Conservation (phyloP, 2,113 vertebrate species). For the Atrichornis clamosus region DNA sequence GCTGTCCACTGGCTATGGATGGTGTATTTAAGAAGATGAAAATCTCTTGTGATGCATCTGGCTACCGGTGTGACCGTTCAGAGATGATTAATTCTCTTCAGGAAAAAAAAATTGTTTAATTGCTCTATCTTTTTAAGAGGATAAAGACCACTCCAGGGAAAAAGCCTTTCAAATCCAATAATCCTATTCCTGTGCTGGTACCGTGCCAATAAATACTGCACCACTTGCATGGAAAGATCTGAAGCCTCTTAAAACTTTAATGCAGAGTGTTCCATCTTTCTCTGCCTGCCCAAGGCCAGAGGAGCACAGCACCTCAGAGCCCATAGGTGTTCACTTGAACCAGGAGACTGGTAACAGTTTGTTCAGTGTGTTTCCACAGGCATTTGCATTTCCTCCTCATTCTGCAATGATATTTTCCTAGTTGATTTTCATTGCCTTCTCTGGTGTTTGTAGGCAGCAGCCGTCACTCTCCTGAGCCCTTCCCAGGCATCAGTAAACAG, state of each 20-base stretch:
- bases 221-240: background rate
- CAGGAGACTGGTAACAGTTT: background rate
- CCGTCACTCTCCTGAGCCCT: background rate
- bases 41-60: slow-evolving; percentile 16
- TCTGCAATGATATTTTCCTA: background rate
- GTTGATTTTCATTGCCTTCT: background rate
- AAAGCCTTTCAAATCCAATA: slow-evolving; percentile 51
- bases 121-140: slow-evolving; percentile 55
- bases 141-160: slow-evolving; percentile 43
- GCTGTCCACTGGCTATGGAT: background rate
- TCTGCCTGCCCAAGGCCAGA: background rate
- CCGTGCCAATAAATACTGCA: background rate
- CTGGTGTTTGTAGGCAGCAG: background rate
- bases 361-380: background rate
- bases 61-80: background rate
- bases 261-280: background rate
- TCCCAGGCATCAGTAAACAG: background rate
- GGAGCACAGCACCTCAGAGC: background rate
- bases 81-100: slow-evolving; percentile 24
- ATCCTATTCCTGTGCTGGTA: background rate
- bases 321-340: background rate
- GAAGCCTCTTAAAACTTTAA: background rate
- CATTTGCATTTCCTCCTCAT: background rate
- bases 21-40: background rate
- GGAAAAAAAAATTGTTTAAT: slow-evolving; percentile 8